phyloP scores from a whole-genome alignment of 53 echinoderm and acorn worm genomes.

The Patiria pectinifera region DNA sequence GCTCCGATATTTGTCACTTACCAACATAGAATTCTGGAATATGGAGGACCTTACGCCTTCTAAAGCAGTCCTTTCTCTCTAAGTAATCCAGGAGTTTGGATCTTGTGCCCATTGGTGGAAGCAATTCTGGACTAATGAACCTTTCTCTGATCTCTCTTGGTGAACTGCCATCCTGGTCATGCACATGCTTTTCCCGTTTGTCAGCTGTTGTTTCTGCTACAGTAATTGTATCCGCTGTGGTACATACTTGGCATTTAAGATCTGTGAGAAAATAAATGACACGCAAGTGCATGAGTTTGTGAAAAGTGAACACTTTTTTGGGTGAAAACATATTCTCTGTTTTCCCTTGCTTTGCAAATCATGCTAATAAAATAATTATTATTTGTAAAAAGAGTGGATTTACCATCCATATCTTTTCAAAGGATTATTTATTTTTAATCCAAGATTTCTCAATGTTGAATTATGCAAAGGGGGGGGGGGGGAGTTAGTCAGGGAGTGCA shows the following conservation, averaged over 20 bases:
- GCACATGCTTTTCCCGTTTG: slow-evolving; percentile 20
- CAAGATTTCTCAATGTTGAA: no score
- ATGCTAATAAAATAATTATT: no score
- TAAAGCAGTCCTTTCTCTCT: slow-evolving; percentile 87
- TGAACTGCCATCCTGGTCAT: slow-evolving; percentile 3
- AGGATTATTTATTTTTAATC: no score
- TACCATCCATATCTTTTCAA: no score
- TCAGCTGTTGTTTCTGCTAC: slow-evolving; percentile 49
- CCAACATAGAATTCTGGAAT: slow-evolving; percentile 97
- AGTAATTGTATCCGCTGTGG: slow-evolving; percentile 7
- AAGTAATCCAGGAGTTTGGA: slow-evolving; percentile 82
- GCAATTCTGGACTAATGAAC: slow-evolving; percentile 92
- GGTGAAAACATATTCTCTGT: no score
- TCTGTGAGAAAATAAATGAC: not conserved
- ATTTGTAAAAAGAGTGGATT: no score
- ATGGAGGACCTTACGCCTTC: slow-evolving; percentile 77
- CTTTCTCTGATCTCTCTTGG: not conserved
- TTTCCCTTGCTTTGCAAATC: no score
- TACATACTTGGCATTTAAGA: not conserved
- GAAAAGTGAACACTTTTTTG: not conserved
- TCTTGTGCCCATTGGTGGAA: slow-evolving; percentile 86
- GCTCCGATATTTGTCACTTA: slow-evolving; percentile 27
- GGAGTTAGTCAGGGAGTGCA: no score
- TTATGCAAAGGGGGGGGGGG: no score
- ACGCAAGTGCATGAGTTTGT: not conserved